Conservation (phyloP, 2,113 vertebrate genomes). For the Prinia subflava region DNA sequence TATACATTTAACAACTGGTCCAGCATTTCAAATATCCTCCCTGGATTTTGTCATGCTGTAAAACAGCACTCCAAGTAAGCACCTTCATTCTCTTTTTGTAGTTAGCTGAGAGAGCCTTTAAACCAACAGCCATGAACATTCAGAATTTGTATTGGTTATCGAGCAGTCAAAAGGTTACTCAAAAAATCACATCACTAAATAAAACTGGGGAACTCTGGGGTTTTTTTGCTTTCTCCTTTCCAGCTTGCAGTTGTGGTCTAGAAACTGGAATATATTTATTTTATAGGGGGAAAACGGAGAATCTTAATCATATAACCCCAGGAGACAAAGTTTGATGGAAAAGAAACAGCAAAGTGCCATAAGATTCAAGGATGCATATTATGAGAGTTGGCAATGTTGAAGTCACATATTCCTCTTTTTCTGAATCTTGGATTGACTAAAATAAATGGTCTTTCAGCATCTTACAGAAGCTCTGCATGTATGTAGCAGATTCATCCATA, state of each 20-base stretch:
- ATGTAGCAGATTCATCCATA: constrained; percentile 16
- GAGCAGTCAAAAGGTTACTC: not conserved
- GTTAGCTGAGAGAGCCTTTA: not conserved
- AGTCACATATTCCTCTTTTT: not conserved
- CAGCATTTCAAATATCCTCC: constrained; percentile 15
- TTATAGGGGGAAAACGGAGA: not conserved
- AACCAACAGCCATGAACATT: not conserved
- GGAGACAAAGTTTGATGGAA: not conserved
- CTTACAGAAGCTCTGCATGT: not conserved
- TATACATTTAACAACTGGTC: constrained; percentile 7
- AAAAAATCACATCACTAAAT: not conserved
- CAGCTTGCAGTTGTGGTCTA: not conserved
- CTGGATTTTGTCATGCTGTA: not conserved
- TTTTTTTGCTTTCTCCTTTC: not conserved
- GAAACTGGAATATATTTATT: constrained; percentile 24
- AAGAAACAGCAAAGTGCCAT: not conserved
- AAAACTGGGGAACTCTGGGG: not conserved
- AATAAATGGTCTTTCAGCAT: not conserved
- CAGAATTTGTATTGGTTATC: not conserved
- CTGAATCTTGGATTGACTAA: not conserved
- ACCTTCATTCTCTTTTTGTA: not conserved
- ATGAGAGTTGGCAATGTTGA: not conserved
- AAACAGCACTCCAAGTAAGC: not conserved
- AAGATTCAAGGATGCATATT: not conserved
- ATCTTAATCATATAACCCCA: not conserved